Conservation (phyloP, 2,888 invertebrate genomes). For the Brenthis hecate region DNA sequence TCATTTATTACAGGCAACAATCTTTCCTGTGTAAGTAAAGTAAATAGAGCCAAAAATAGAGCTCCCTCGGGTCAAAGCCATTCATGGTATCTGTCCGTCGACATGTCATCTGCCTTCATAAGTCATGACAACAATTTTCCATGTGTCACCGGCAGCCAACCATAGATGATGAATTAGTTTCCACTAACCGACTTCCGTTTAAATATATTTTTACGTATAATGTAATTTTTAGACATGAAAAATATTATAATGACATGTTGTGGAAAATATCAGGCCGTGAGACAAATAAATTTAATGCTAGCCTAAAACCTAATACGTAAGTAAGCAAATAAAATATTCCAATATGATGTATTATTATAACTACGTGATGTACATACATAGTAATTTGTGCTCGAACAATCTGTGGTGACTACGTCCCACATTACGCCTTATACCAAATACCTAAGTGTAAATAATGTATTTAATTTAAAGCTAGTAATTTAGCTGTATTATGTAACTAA, state of each 20-base stretch:
- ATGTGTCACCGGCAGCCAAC: constrained; percentile 65
- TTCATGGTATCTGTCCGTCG: constrained; percentile 45
- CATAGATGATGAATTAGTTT: constrained; percentile 56
- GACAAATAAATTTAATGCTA: background rate
- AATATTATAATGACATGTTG: constrained; percentile 6
- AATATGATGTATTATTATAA: too few relatives aligned
- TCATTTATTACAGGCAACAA: background rate
- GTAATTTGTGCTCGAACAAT: background rate
- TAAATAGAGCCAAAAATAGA: constrained; percentile 34
- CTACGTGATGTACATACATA: too few relatives aligned
- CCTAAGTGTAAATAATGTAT: too few relatives aligned
- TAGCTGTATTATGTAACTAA: too few relatives aligned
- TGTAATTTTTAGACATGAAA: constrained; percentile 7
- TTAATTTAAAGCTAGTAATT: too few relatives aligned
- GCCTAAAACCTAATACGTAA: background rate
- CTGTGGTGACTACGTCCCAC: too few relatives aligned
- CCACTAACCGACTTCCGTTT: constrained; percentile 29
- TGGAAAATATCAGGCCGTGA: background rate
- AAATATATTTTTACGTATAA: constrained; percentile 27
- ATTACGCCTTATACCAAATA: too few relatives aligned
- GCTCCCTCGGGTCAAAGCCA: constrained; percentile 30
- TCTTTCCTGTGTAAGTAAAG: background rate
- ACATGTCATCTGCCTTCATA: constrained; percentile 66
- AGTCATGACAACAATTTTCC: constrained; percentile 72
- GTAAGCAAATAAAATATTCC: too few relatives aligned